These are phyloP conservation scores for Polydesmus complanatus DNA, from an alignment of 2,888 invertebrate genomes.

Conservation along the genomic window DNA sequence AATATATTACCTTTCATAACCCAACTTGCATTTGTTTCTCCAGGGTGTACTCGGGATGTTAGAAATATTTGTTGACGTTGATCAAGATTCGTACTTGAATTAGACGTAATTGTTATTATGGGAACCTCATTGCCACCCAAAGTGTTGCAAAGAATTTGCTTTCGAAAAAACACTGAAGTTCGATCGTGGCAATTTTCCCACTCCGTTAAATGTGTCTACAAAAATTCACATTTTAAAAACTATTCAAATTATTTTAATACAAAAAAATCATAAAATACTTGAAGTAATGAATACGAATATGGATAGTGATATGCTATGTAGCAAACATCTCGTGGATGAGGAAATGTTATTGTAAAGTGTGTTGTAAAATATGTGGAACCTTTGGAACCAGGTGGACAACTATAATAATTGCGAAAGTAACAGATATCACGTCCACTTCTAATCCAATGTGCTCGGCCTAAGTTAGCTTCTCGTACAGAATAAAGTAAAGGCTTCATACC, in stretches of 20 bases:
- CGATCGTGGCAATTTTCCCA: conserved; percentile 38
- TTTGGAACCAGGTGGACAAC: conserved; percentile 21
- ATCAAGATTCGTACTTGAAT: neutral
- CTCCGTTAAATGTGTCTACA: conserved; percentile 47
- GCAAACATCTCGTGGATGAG: conserved; percentile 58
- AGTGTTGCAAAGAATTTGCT: conserved; percentile 54
- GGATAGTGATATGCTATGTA: conserved; percentile 80
- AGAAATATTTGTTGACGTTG: conserved; percentile 42
- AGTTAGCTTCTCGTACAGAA: conserved; percentile 57
- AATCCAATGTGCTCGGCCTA: conserved; percentile 42
- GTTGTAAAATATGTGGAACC: conserved; percentile 54
- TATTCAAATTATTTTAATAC: neutral
- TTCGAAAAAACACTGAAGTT: conserved; percentile 45
- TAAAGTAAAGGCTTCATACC: conserved; percentile 77
- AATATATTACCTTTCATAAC: conserved; percentile 53
- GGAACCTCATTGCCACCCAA: conserved; percentile 59
- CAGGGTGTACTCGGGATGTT: conserved; percentile 69
- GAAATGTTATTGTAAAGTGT: conserved; percentile 62
- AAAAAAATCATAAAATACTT: conserved; percentile 39
- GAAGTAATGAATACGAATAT: conserved; percentile 61
- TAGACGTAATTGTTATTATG: conserved; percentile 54
- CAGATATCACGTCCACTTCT: conserved; percentile 61
- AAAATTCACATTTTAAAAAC: neutral
- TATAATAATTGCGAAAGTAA: conserved; percentile 60
- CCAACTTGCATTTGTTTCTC: conserved; percentile 78